A percentile compares a stretch with the other conserved stretches of the same genome.
Evolutionary conservation across 2,113 vertebrate genomes (phyloP).

Genomic region (Chroicocephalus ridibundus): DNA sequence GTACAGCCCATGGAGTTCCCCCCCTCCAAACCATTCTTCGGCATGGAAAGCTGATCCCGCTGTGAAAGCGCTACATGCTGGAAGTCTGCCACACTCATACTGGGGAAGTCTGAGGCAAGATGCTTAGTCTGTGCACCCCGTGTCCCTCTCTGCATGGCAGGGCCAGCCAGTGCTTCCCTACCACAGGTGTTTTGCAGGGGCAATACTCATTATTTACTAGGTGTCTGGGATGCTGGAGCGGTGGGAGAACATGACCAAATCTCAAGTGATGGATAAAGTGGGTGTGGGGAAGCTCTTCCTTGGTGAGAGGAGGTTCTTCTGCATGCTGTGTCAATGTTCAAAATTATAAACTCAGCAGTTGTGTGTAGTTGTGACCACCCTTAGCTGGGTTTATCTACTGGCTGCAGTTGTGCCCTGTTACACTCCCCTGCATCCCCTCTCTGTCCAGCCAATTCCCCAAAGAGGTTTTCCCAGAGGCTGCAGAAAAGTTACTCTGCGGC

Average conservation of each 20-base stretch:
- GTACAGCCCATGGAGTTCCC: neutral
- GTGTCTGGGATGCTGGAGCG: neutral
- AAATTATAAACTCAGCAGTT: neutral
- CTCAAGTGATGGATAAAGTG: neutral
- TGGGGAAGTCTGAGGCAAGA: neutral
- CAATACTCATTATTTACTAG: neutral
- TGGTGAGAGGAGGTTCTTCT: neutral
- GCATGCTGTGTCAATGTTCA: neutral
- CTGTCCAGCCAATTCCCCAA: neutral
- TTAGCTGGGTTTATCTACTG: neutral
- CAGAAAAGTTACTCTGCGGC: neutral
- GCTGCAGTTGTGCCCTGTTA: neutral
- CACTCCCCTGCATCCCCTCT: neutral
- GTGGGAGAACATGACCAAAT: neutral
- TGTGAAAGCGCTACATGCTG: neutral
- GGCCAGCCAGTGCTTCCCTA: neutral
- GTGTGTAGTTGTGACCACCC: neutral
- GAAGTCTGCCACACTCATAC: neutral
- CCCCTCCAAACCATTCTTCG: neutral
- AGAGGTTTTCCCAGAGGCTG: neutral
- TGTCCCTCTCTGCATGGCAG: neutral
- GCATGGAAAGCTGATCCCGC: conserved; percentile 24
- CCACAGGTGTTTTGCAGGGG: no score
- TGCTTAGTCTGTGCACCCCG: neutral
- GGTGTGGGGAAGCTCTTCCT: neutral